Conservation (phyloP, 35 echinoderm and acorn worm species). For the Heliocidaris erythrogramma region DNA sequence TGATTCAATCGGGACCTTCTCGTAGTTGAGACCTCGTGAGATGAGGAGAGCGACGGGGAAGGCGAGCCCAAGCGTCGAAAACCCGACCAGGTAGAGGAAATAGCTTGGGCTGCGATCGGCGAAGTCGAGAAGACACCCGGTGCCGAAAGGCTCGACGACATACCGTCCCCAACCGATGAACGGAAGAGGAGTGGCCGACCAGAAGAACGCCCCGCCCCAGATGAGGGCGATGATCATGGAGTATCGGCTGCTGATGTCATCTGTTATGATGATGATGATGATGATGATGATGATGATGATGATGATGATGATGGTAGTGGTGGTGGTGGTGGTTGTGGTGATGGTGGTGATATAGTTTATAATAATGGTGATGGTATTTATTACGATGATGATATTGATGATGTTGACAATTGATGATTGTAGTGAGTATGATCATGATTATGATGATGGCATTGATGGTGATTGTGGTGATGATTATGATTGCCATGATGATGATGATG, state of each 20-base stretch:
- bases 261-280: neutral
- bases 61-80: conserved; percentile 27
- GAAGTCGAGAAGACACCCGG: conserved; percentile 73
- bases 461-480: neutral
- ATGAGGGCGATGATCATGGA: conserved; percentile 30
- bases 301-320: neutral
- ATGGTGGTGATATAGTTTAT: neutral
- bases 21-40: conserved; percentile 41
- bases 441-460: neutral
- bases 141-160: conserved; percentile 60
- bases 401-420: neutral
- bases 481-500: too few relatives aligned
- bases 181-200: conserved; percentile 67
- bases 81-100: conserved; percentile 54
- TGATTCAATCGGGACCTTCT: conserved; percentile 15
- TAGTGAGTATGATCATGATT: neutral
- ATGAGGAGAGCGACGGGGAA: conserved; percentile 59
- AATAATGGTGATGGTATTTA: neutral
- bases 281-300: neutral
- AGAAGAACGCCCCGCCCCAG: conserved; percentile 78
- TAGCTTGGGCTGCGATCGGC: neutral
- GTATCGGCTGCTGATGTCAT: neutral
- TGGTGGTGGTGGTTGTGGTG: neutral
- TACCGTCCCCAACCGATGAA: conserved; percentile 75
- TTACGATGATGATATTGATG: neutral